Conservation (phyloP, 2,888 invertebrate species). For the Phania funesta region DNA sequence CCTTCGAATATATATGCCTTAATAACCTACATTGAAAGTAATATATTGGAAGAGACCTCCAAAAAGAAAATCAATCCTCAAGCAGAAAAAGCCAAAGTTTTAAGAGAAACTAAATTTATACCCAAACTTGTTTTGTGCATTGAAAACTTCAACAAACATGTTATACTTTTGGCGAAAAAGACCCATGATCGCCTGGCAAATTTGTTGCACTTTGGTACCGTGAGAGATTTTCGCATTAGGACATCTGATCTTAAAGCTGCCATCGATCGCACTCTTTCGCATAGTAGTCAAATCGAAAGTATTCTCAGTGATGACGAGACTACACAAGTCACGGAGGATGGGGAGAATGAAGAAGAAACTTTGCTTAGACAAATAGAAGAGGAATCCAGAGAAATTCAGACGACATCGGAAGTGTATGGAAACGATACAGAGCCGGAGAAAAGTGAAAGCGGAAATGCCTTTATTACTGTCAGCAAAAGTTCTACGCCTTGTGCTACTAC, state of each 20-base stretch:
- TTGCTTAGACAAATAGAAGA: slow-evolving; percentile 69
- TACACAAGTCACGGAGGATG: slow-evolving; percentile 42
- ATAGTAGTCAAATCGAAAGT: slow-evolving; percentile 73
- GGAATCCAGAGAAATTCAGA: slow-evolving; percentile 49
- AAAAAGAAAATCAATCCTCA: slow-evolving; percentile 78
- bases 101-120: slow-evolving; percentile 83
- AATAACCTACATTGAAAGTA: slow-evolving; percentile 82
- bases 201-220: slow-evolving; percentile 83
- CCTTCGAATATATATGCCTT: slow-evolving; percentile 82
- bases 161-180: slow-evolving; percentile 83
- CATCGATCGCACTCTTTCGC: slow-evolving; percentile 80
- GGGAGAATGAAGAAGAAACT: slow-evolving; percentile 68
- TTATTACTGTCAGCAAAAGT: slow-evolving; percentile 18
- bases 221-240: slow-evolving; percentile 84
- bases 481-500: slow-evolving; percentile 44
- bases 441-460: slow-evolving; percentile 24
- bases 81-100: slow-evolving; percentile 81
- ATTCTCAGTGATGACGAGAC: slow-evolving; percentile 65
- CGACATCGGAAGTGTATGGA: slow-evolving; percentile 28
- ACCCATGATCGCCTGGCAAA: slow-evolving; percentile 81
- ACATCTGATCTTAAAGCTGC: slow-evolving; percentile 81
- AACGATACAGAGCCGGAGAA: slow-evolving; percentile 11
- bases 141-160: slow-evolving; percentile 83
- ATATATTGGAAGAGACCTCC: slow-evolving; percentile 72
- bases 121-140: slow-evolving; percentile 84